Conservation (phyloP, 2,797 vertebrate genomes). For the Syngnathus rostellatus region DNA sequence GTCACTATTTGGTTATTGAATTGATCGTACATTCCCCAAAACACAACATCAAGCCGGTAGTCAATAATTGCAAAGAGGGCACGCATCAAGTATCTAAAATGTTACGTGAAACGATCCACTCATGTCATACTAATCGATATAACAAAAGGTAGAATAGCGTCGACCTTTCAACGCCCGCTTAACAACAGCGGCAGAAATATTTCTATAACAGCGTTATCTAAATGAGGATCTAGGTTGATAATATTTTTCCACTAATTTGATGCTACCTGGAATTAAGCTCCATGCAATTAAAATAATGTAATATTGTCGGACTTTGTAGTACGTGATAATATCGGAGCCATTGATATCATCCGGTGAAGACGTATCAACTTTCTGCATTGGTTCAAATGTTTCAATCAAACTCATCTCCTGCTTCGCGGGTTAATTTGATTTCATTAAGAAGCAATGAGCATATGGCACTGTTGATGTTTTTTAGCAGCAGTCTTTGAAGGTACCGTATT, state of each 20-base stretch:
- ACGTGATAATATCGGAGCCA: not conserved
- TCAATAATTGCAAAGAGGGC: conserved; percentile 10
- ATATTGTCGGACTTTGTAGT: not conserved
- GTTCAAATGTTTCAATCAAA: not conserved
- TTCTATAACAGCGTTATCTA: conserved; percentile 6
- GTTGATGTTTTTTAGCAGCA: not conserved
- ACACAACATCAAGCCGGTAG: too few relatives aligned
- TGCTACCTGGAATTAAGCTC: not conserved
- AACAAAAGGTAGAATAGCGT: not conserved
- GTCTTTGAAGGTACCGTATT: not conserved
- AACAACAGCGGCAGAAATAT: conserved; percentile 8
- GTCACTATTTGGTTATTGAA: too few relatives aligned
- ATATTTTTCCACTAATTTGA: not conserved
- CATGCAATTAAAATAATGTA: not conserved
- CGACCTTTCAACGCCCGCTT: conserved; percentile 36
- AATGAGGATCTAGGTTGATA: not conserved
- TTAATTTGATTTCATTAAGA: not conserved
- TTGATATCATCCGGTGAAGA: not conserved
- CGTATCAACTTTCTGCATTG: not conserved
- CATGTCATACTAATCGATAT: conserved; percentile 1
- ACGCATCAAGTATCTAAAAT: conserved; percentile 3
- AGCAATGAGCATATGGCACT: not conserved
- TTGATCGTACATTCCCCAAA: too few relatives aligned
- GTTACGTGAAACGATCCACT: conserved; percentile 12
- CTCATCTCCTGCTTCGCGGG: not conserved